These are phyloP conservation scores for Cremastinae sp. DNA, from an alignment of 2,888 invertebrate genomes.

Conservation along the genomic window DNA sequence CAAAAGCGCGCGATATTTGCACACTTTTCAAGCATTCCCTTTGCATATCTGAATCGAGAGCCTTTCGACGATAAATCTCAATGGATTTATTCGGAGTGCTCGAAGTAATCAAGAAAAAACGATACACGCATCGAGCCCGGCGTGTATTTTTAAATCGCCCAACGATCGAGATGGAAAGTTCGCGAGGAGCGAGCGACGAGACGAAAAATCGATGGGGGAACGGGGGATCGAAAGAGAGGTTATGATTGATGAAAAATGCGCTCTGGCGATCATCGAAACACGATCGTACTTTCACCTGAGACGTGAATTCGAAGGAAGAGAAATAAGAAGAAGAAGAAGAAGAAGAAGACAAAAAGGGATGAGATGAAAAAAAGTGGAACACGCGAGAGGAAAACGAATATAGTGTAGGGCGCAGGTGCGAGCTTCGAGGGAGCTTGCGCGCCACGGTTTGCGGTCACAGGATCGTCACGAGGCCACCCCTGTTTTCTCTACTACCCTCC, in stretches of 20 bases:
- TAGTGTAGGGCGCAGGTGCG: slow-evolving; percentile 54
- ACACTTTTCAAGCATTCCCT: too few relatives aligned
- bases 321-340: too few relatives aligned
- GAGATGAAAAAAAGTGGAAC: slow-evolving; percentile 19
- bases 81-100: too few relatives aligned
- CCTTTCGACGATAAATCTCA: too few relatives aligned
- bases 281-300: slow-evolving; percentile 13
- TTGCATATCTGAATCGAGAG: too few relatives aligned
- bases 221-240: background rate
- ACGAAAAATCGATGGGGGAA: background rate
- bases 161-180: too few relatives aligned
- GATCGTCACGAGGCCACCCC: slow-evolving; percentile 53
- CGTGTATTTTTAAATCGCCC: too few relatives aligned
- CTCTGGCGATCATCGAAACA: background rate
- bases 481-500: slow-evolving; percentile 46
- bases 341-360: too few relatives aligned
- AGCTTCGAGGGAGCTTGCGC: slow-evolving; percentile 44
- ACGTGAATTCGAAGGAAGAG: background rate
- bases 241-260: background rate
- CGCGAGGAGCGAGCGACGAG: background rate
- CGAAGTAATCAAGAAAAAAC: too few relatives aligned
- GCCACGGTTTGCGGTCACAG: slow-evolving; percentile 45
- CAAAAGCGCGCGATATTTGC: too few relatives aligned
- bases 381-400: slow-evolving; percentile 19
- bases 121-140: too few relatives aligned